Evolutionary conservation across 2,797 vertebrate species (phyloP), one percentile per base, ranked within the genome.

Genomic region (Sebastes jordani): DNA sequence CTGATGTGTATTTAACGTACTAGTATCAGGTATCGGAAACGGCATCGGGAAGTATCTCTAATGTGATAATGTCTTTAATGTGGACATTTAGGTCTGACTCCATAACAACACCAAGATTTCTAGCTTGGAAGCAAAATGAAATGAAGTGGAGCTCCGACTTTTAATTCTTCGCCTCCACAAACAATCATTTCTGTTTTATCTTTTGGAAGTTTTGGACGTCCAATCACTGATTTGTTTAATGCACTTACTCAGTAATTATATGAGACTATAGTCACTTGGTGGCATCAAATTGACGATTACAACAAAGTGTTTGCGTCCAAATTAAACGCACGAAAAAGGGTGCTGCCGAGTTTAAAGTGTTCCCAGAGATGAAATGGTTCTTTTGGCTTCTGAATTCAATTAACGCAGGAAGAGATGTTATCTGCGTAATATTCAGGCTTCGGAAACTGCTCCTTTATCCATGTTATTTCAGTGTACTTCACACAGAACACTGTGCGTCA

Each of bases 321-420:
- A 81, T 90, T 5, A 81, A 86, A 88, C 42, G 83, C 64, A 84
- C 11, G 38, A 27, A 27, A 49, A 38, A 69, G 23, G 29, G 4
- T 56, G 70, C 20, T 25, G 38, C 54, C 59, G 67, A 78, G 78
- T 80, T 86, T 11, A 58, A 63, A 84, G 61, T 82, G 82, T 91
- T 89, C 75, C 85, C 83, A 85, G 81, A 81, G 76, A 63, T 62
- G 14, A 73, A 88, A 71, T 27, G 54, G 11, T 81, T 82, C 82
- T 70, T 84, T 80, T 86, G 85, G 83, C 80, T 87, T 90, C 86
- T 93, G 84, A 92, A 89, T 88, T 92, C 68, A 92, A 93, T 94
- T 93, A 92, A 86, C 84, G 76, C 93, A 93, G 90, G 93, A 94
- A 94, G 91, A 93, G 92, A 95, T 95, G 56, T 2, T 88, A 95